phyloP scores from a whole-genome alignment of 1,140 invertebrate genomes.

The Psilanteris sp. region DNA sequence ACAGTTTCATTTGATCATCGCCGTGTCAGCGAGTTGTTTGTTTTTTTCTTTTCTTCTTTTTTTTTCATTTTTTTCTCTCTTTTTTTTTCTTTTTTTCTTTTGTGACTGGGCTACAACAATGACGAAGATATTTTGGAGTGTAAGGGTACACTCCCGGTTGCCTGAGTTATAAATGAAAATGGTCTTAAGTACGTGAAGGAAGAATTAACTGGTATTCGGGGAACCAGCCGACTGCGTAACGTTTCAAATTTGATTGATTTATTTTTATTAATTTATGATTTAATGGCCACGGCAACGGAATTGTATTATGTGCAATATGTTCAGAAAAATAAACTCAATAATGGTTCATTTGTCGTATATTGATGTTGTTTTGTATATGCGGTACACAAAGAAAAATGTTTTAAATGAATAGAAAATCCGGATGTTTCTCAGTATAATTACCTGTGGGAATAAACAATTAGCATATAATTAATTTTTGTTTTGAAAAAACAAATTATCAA shows the following conservation, averaged over 20 bases:
- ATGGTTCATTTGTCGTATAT: too few species aligned
- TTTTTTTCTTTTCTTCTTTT: too few species aligned
- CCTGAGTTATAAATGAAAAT: background rate
- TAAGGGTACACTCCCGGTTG: background rate
- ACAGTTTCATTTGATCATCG: conserved; percentile 36
- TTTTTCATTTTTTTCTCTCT: conserved; percentile 45
- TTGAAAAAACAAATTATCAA: too few species aligned
- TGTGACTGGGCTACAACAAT: conserved; percentile 7
- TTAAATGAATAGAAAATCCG: background rate
- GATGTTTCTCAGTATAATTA: too few species aligned
- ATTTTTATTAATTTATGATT: conserved; percentile 38
- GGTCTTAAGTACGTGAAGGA: conserved; percentile 1
- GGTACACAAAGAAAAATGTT: conserved; percentile 1
- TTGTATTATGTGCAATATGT: background rate
- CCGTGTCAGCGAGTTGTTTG: conserved; percentile 31
- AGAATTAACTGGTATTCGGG: background rate
- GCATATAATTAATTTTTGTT: too few species aligned
- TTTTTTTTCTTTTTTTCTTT: too few species aligned
- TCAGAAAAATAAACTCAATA: background rate
- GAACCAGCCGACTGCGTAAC: too few species aligned
- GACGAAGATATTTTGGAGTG: conserved; percentile 10
- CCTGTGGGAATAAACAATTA: too few species aligned
- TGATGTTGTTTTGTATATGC: conserved; percentile 16
- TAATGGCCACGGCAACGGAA: background rate
- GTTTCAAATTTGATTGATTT: too few species aligned